Evolutionary conservation across 2,797 vertebrate genomes (phyloP).

Genomic region (Malurus leucopterus): DNA sequence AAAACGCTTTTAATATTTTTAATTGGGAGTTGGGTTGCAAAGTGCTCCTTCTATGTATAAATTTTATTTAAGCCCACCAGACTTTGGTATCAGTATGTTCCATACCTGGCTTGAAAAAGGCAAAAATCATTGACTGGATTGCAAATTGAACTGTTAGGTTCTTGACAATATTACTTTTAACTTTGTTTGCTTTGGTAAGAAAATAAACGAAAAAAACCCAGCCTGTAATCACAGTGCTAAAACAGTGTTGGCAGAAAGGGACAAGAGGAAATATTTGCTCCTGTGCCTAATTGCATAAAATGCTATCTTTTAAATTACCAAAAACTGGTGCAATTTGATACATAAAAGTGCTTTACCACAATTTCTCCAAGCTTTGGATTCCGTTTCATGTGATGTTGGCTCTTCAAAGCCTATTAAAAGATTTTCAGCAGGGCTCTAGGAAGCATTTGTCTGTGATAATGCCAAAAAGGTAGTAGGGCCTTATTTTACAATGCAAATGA

Average conservation of each 20-base stretch:
- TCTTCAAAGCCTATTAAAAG: background rate
- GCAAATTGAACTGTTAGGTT: background rate
- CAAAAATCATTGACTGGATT: background rate
- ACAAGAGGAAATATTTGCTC: background rate
- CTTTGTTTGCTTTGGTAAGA: background rate
- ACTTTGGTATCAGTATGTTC: background rate
- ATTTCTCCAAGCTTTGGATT: background rate
- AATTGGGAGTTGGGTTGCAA: background rate
- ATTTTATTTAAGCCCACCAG: background rate
- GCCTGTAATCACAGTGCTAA: too few species aligned
- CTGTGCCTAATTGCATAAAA: background rate
- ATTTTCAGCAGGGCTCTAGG: conserved; percentile 8
- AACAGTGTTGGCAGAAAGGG: background rate
- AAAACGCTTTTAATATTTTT: background rate
- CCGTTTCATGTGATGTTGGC: background rate
- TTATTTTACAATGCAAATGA: conserved; percentile 68
- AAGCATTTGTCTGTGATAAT: conserved; percentile 26
- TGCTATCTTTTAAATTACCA: background rate
- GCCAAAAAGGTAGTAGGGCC: conserved; percentile 29
- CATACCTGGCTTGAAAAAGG: background rate
- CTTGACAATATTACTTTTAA: background rate
- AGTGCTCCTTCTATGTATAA: background rate
- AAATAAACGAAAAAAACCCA: background rate
- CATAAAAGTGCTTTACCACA: background rate
- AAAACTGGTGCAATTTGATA: background rate